phyloP scores from a whole-genome alignment of 2,888 invertebrate genomes.

The Metopia argyrocephala region DNA sequence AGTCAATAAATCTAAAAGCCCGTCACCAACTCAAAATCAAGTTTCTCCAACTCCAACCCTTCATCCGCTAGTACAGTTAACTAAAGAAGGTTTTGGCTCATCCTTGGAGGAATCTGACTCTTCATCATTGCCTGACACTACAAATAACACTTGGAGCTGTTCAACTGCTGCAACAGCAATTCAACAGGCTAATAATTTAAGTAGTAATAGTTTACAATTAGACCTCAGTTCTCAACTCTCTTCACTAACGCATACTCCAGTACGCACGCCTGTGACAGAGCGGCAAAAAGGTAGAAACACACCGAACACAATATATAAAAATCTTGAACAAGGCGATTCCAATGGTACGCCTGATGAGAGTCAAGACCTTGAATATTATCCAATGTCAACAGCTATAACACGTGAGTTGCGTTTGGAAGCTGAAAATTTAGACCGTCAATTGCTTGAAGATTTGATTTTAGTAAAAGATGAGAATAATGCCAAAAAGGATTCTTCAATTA shows the following conservation, averaged over 20 bases:
- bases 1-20: slow-evolving; percentile 59
- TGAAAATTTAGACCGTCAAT: slow-evolving; percentile 90
- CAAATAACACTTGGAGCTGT: slow-evolving; percentile 76
- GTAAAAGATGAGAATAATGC: slow-evolving; percentile 50
- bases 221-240: slow-evolving; percentile 69
- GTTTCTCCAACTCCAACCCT: slow-evolving; percentile 52
- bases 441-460: slow-evolving; percentile 82
- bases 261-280: slow-evolving; percentile 60
- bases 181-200: slow-evolving; percentile 72
- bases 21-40: slow-evolving; percentile 61
- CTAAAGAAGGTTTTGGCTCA: slow-evolving; percentile 75
- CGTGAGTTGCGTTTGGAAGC: slow-evolving; percentile 89
- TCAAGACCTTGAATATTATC: slow-evolving; percentile 90
- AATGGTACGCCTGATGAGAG: slow-evolving; percentile 88
- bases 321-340: slow-evolving; percentile 49
- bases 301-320: slow-evolving; percentile 70
- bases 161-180: slow-evolving; percentile 75
- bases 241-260: slow-evolving; percentile 65
- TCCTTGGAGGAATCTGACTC: slow-evolving; percentile 80
- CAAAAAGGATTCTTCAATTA: slow-evolving; percentile 57
- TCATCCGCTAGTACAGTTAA: slow-evolving; percentile 79
- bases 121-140: slow-evolving; percentile 75
- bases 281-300: slow-evolving; percentile 68
- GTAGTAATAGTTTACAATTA: slow-evolving; percentile 72
- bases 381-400: slow-evolving; percentile 92